These are phyloP conservation scores for Odontomyia ornata DNA, from an alignment of 2,888 invertebrate species.

Conservation along the genomic window DNA sequence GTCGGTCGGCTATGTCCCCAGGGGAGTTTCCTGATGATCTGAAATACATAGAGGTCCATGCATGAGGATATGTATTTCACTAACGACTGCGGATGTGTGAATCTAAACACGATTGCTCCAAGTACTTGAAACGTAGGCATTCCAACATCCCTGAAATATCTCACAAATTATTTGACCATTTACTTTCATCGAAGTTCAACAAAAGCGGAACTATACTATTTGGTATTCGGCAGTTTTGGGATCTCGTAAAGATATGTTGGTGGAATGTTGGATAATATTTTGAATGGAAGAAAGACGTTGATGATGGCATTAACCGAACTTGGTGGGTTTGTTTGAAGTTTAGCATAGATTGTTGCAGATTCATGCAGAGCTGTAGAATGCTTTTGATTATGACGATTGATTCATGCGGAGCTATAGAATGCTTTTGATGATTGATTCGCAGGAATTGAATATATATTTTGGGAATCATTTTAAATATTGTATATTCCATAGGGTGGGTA, in stretches of 20 bases:
- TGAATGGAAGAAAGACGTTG: background rate
- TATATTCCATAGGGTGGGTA: too few species aligned
- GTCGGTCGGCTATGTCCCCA: constrained; percentile 26
- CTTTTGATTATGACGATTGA: too few species aligned
- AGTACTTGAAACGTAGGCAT: constrained; percentile 2
- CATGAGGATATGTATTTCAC: too few species aligned
- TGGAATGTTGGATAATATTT: background rate
- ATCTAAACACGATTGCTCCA: background rate
- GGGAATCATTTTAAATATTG: too few species aligned
- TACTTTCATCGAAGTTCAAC: background rate
- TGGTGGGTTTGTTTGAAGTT: too few species aligned
- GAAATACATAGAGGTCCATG: too few species aligned
- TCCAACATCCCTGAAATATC: constrained; percentile 43
- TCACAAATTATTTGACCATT: constrained; percentile 46
- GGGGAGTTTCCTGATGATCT: background rate
- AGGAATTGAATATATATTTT: too few species aligned
- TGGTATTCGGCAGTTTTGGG: background rate
- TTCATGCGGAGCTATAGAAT: too few species aligned
- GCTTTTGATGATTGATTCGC: too few species aligned
- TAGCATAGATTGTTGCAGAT: too few species aligned
- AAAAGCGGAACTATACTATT: background rate
- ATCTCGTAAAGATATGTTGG: background rate
- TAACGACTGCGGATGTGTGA: background rate
- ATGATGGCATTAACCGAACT: too few species aligned
- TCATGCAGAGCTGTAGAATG: too few species aligned